Conservation (phyloP, 2,113 vertebrate genomes). For the Embiotoca jacksoni region DNA sequence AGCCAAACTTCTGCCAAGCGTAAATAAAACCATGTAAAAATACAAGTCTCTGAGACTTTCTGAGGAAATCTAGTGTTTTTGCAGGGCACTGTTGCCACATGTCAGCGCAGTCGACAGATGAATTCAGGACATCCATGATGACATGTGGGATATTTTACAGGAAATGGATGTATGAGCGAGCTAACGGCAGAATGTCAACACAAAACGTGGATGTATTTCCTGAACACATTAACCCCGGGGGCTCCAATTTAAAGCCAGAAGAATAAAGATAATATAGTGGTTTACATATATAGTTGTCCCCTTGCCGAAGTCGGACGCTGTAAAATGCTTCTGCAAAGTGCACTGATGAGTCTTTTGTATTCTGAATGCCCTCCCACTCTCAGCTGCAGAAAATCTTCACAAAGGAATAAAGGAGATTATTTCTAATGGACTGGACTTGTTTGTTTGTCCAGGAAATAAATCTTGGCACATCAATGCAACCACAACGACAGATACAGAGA, state of each 20-base stretch:
- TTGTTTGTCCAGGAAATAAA: conserved; percentile 52
- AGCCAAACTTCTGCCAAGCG: conserved; percentile 22
- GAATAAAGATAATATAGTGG: conserved; percentile 4
- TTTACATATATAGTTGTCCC: background rate
- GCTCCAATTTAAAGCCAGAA: conserved; percentile 16
- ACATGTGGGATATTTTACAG: conserved; percentile 29
- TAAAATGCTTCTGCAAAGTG: conserved; percentile 16
- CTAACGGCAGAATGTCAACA: conserved; percentile 17
- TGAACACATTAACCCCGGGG: conserved; percentile 42
- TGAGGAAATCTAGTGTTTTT: conserved; percentile 42
- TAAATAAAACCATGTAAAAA: conserved; percentile 34
- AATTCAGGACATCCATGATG: conserved; percentile 42
- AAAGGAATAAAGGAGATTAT: conserved; percentile 9
- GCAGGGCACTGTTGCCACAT: conserved; percentile 25
- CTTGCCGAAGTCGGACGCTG: background rate
- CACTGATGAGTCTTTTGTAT: conserved; percentile 31
- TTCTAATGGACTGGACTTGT: conserved; percentile 26
- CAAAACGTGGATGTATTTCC: conserved; percentile 43
- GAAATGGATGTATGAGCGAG: conserved; percentile 24
- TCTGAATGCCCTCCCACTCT: conserved; percentile 1
- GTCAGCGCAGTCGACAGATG: conserved; percentile 27
- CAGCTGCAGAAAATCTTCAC: too few species aligned
- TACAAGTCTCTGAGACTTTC: conserved; percentile 6
- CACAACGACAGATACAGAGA: conserved; percentile 22
- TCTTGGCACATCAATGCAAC: background rate